Base-by-base conservation (phyloP, 2,113 vertebrate genomes). In the Anser cygnoides region DNA sequence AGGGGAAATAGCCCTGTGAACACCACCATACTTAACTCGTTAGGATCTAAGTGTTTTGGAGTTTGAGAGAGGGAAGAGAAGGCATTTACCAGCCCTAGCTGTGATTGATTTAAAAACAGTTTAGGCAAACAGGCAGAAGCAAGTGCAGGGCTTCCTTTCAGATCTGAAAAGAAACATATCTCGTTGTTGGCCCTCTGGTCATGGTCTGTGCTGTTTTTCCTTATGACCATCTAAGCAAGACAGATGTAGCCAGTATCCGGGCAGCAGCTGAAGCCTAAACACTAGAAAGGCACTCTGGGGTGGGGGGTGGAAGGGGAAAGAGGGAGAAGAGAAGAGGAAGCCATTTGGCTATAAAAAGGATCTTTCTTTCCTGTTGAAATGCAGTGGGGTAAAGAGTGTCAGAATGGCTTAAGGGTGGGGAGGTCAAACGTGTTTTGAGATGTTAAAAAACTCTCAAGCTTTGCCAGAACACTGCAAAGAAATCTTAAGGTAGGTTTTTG, bases 271-370 rank as follows among this genome's bases (percentile, higher is more conserved):
- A 94, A 95, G 89, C 35, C 86, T 70, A 39, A 94, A 81, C 93
- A 91, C 81, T 87, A 92, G 80, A 94, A 93, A 95, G 55, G 93
- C 95, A 84, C 95, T 91, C 71, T 61, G 71, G 70, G 61, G 95
- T 96, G 93, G 93, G 94, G 95, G 95, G 52, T 96, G 95, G 95
- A 96, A 80, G 92, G 91, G 85, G 55, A 95, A 89, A 89, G 83
- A 87, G 83, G 79, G 87, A 95, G 84, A 91, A 93, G 93, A 94
- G 93, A 83, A 92, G 92, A 96, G 93, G 96, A 97, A 96, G 93
- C 96, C 96, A 97, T 97, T 97, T 96, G 96, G 96, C 96, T 97
- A 96, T 97, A 96, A 96, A 97, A 96, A 96, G 96, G 95, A 96
- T 94, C 92, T 96, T 94, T 97, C 96, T 96, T 97, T 97, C 96